phyloP scores from a whole-genome alignment of 92 coral and sea anemone species.

The Parazoanthus atlanticus region DNA sequence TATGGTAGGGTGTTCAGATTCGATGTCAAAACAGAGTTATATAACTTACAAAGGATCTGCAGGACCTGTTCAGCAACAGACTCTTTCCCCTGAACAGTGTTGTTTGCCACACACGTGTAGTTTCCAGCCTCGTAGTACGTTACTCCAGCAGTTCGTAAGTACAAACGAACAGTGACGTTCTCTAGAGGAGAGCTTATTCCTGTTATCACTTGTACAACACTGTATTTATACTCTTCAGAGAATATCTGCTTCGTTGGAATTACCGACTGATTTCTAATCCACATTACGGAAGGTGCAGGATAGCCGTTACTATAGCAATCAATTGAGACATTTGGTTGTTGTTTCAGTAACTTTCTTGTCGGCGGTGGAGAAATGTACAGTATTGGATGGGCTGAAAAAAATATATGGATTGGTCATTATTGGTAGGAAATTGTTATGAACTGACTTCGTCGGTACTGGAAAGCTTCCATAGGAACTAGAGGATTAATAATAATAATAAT shows the following conservation, averaged over 20 bases:
- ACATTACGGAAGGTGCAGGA: conserved; percentile 58
- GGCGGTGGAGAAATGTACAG: background rate
- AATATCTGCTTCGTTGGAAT: background rate
- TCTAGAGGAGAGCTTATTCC: conserved; percentile 44
- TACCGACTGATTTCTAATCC: conserved; percentile 42
- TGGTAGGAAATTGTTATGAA: no score
- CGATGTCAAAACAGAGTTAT: no score
- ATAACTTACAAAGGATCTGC: conserved; percentile 75
- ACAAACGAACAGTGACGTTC: conserved; percentile 57
- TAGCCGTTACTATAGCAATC: conserved; percentile 69
- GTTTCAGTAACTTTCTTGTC: conserved; percentile 15
- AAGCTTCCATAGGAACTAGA: no score
- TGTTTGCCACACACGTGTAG: conserved; percentile 63
- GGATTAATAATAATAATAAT: no score
- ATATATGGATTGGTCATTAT: background rate
- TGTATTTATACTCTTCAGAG: background rate
- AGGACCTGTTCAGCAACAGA: conserved; percentile 3
- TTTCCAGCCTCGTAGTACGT: conserved; percentile 68
- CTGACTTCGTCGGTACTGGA: no score
- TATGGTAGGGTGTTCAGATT: no score
- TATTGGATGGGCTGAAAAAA: background rate
- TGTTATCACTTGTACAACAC: conserved; percentile 52
- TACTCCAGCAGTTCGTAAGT: conserved; percentile 57
- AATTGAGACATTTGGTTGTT: conserved; percentile 39
- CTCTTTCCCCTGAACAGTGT: conserved; percentile 5